Evolutionary conservation across 2,888 invertebrate genomes (phyloP), one percentile per base, ranked within the genome.

Genomic region (Crossocerus cetratus): DNA sequence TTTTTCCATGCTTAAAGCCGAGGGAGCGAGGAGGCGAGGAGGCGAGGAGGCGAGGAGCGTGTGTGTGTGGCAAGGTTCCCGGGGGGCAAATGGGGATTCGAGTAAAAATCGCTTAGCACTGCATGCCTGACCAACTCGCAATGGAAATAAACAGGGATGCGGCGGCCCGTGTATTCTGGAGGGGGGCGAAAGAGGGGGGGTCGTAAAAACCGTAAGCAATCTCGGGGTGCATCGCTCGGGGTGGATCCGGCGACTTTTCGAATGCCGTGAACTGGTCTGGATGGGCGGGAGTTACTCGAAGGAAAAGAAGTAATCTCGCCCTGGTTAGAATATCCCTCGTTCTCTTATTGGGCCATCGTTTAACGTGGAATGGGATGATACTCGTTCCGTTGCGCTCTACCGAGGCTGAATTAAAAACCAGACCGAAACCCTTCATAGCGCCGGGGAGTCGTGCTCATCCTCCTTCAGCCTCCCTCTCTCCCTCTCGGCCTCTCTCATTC

Each of bases 181-280:
- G n/a, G n/a, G n/a, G n/a, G n/a, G n/a, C n/a, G n/a, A n/a, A n/a
- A n/a, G n/a, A n/a, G 4, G 75, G 73, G 64, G 70, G 67, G 53
- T 13, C 58, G 58, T 74, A 74, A 74, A 77, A 79, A 74, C 69
- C 74, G 78, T 81, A 80, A 84, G 80, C 79, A 83, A 85, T 81
- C 74, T 78, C 72, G 69, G 72, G 61, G 74, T 60, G 60, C 68
- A 64, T 56, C 23, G 65, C 53, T 32, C 70, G 62, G 70, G 78
- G 74, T 70, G 69, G 78, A 78, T 49, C 77, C 65, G 78, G 66
- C 64, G 81, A 84, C 83, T 84, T 83, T 80, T 75, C 77, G 76
- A 83, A 84, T 83, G 82, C 76, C 77, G 69, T 59, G 72, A 72
- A 53, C 42, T 20, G 21, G 56, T 65, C 66, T 58, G 63, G 58